Conservation (phyloP, 2,888 invertebrate genomes). For the Imbricaverruca yamaguchii region DNA sequence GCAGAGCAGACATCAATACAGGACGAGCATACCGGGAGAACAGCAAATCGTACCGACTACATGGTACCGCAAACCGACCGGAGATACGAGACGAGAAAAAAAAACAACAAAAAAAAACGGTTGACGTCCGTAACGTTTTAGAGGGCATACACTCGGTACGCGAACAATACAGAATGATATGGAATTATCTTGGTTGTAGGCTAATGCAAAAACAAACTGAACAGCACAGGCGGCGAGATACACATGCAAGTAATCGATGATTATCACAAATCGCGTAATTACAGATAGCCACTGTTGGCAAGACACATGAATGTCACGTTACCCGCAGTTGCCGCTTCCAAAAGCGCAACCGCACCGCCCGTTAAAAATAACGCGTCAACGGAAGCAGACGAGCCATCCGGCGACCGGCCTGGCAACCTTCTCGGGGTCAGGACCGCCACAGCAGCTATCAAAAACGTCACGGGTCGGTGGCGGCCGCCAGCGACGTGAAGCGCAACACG, state of each 20-base stretch:
- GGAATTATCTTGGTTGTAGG: slow-evolving; percentile 3
- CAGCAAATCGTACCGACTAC: neutral
- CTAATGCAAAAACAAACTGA: neutral
- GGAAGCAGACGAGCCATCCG: neutral
- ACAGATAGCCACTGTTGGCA: neutral
- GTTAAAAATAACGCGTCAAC: neutral
- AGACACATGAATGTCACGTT: neutral
- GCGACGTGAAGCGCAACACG: neutral
- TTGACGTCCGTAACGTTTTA: neutral
- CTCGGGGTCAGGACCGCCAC: neutral
- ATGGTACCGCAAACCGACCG: neutral
- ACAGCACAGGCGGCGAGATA: neutral
- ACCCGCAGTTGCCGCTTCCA: neutral
- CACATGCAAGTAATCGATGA: neutral
- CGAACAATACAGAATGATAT: neutral
- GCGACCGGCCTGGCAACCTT: neutral
- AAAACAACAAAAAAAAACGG: neutral
- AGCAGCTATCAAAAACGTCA: neutral
- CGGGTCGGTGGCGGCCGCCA: neutral
- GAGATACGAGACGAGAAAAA: neutral
- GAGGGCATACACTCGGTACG: neutral
- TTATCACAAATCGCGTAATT: neutral
- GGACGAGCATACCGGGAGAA: neutral
- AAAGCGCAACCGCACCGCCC: neutral
- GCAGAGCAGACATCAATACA: neutral